phyloP scores from a whole-genome alignment of 2,797 vertebrate genomes.

The Dromococcyx pavoninus region DNA sequence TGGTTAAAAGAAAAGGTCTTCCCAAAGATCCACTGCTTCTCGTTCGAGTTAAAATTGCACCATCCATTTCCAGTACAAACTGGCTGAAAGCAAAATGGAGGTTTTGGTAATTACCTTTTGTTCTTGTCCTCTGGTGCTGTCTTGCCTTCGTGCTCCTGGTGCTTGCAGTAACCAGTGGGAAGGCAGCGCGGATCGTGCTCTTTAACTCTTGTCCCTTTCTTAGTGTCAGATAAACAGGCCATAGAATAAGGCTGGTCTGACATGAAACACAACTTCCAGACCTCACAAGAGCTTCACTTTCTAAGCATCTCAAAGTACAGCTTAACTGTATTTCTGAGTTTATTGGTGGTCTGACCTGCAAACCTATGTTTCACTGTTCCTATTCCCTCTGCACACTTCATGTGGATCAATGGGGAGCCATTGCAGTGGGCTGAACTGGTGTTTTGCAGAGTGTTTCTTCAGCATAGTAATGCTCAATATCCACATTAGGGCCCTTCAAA shows the following conservation, averaged over 20 bases:
- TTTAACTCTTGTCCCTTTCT: neutral
- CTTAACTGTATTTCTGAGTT: neutral
- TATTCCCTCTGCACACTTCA: neutral
- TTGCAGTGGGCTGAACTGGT: neutral
- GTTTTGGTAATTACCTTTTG: neutral
- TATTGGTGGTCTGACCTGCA: neutral
- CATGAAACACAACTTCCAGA: neutral
- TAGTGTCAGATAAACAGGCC: neutral
- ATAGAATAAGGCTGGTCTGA: neutral
- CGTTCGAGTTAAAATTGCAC: rapidly evolving
- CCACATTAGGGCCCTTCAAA: neutral
- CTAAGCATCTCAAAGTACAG: neutral
- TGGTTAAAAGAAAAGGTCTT: neutral
- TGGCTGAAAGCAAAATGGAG: neutral
- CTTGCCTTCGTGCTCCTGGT: neutral
- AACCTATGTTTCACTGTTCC: neutral
- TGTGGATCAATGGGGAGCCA: neutral
- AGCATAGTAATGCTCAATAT: neutral
- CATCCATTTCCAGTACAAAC: neutral
- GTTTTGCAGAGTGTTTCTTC: neutral
- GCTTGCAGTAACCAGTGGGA: neutral
- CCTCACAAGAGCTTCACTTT: rapidly evolving
- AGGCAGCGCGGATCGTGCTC: neutral
- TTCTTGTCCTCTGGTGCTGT: neutral
- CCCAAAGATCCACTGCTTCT: neutral